Conservation (phyloP, 2,888 invertebrate genomes). For the Diaperis boleti region DNA sequence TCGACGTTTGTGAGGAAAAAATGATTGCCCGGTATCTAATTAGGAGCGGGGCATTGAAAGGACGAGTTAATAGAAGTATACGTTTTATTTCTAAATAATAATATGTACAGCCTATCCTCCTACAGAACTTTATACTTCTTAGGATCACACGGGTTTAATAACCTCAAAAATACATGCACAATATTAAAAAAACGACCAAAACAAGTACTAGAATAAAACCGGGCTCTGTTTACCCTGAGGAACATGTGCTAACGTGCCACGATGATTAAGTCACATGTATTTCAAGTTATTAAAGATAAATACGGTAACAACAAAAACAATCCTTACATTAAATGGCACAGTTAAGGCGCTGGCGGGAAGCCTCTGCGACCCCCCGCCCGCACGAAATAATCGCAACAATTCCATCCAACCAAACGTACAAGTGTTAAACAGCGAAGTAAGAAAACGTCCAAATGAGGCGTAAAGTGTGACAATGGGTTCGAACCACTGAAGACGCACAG, state of each 20-base stretch:
- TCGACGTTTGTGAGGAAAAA: constrained; percentile 28
- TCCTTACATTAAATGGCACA: constrained; percentile 54
- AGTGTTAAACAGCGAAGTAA: constrained; percentile 15
- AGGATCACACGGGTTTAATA: constrained; percentile 63
- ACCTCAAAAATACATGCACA: constrained; percentile 64
- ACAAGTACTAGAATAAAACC: constrained; percentile 6
- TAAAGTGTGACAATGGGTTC: constrained; percentile 47
- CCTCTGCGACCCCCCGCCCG: constrained; percentile 26
- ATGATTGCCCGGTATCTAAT: constrained; percentile 23
- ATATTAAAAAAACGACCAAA: constrained; percentile 10
- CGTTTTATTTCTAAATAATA: constrained; percentile 62
- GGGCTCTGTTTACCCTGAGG: constrained; percentile 29
- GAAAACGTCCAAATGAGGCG: constrained; percentile 24
- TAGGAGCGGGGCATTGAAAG: constrained; percentile 15
- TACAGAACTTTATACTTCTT: constrained; percentile 59
- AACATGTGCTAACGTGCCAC: constrained; percentile 27
- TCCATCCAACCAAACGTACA: constrained; percentile 23
- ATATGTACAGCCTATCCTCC: constrained; percentile 60
- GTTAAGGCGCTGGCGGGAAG: constrained; percentile 42
- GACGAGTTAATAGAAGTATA: constrained; percentile 59
- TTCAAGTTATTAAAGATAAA: constrained; percentile 52
- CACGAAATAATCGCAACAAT: constrained; percentile 6
- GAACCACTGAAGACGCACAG: constrained; percentile 47
- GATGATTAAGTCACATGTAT: constrained; percentile 50
- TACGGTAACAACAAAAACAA: constrained; percentile 56